A percentile compares a stretch with the other conserved stretches of the same genome.
Conservation (phyloP, 2,797 vertebrate species). For the Epinephelus malabaricus region DNA sequence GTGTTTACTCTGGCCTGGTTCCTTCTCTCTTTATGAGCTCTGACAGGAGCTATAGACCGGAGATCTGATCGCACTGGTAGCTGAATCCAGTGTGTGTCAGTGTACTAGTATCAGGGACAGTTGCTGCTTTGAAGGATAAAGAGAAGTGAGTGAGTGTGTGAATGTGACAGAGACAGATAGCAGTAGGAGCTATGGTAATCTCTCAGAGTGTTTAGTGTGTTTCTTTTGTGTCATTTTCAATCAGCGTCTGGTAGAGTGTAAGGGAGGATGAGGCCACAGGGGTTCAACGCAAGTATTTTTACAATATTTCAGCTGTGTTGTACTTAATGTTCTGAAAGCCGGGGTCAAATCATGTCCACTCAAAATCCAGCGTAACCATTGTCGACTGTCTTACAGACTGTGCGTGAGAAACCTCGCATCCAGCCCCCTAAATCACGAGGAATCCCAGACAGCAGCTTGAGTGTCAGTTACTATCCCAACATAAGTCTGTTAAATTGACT, state of each 20-base stretch:
- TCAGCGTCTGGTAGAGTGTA: conserved; percentile 33
- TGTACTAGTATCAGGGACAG: background rate
- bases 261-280: conserved; percentile 30
- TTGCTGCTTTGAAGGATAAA: conserved; percentile 12
- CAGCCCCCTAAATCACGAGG: conserved; percentile 16
- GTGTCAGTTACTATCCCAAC: conserved; percentile 48
- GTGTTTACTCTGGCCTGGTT: conserved; percentile 40
- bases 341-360: conserved; percentile 7
- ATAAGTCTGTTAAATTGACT: conserved; percentile 47
- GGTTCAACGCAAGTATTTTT: background rate
- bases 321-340: conserved; percentile 5
- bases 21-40: conserved; percentile 37
- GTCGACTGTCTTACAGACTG: background rate
- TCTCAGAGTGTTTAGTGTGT: conserved; percentile 10
- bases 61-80: conserved; percentile 35
- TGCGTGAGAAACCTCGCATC: conserved; percentile 31
- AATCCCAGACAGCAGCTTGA: conserved; percentile 51
- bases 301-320: background rate
- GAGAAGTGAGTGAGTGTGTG: conserved; percentile 27
- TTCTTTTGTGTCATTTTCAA: conserved; percentile 55
- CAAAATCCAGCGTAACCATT: conserved; percentile 19
- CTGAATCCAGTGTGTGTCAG: conserved; percentile 4
- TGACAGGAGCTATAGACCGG: conserved; percentile 38
- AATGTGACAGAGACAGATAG: conserved; percentile 3
- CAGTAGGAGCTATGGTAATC: background rate